phyloP scores from a whole-genome alignment of 2,797 vertebrate genomes.

The Anabacerthia variegaticeps region DNA sequence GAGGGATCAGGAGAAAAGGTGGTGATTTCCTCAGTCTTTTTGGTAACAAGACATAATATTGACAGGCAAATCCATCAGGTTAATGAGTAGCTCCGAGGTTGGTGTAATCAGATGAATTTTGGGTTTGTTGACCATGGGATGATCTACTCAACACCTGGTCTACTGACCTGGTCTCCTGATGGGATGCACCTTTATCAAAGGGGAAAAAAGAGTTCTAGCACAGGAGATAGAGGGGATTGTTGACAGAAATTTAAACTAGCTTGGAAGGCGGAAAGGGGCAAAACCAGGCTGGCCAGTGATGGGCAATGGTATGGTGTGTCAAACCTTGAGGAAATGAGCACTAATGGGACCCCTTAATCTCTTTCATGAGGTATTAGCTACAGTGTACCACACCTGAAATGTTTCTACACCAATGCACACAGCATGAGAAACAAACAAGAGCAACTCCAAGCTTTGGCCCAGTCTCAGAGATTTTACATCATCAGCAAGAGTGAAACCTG shows the following conservation, averaged over 20 bases:
- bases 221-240: background rate
- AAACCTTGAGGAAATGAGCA: background rate
- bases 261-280: background rate
- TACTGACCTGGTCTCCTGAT: background rate
- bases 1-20: background rate
- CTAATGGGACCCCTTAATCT: background rate
- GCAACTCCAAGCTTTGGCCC: background rate
- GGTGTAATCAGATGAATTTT: too few relatives aligned
- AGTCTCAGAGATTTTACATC: background rate
- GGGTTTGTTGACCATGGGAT: background rate
- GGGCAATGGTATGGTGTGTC: background rate
- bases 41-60: background rate
- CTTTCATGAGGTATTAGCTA: background rate
- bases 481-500: background rate
- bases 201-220: background rate
- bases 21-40: background rate
- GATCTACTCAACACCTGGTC: background rate
- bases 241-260: background rate
- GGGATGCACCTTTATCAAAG: background rate
- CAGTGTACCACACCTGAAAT: background rate
- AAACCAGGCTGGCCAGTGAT: background rate
- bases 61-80: background rate
- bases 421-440: background rate
- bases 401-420: background rate
- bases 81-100: background rate